Base-by-base conservation (phyloP, 2,113 vertebrate genomes). In the Damaliscus lunatus region DNA sequence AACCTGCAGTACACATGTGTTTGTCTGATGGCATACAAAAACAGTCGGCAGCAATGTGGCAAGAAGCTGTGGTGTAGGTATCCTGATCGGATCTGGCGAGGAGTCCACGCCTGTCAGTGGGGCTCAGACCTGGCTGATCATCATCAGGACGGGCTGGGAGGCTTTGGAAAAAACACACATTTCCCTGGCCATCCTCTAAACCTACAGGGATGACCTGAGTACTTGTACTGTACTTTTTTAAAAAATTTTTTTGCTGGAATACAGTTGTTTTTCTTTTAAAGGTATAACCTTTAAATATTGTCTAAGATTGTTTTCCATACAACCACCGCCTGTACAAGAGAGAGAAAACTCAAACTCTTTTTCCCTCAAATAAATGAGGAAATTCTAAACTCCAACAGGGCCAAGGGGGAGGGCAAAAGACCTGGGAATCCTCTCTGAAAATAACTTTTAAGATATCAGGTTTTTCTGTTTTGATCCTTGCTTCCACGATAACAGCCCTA, bases 401-500 rank as follows among this genome's bases (percentile, higher is more conserved):
- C 21, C 23, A 15, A 1, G 3, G 15, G 1, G 7, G 43, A 3
- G 36, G 40, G n/a, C 53, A 23, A 77, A 80, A 78, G 31, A 64
- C 52, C 46, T 36, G 43, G 84, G 43, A 40, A 67, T 29, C 50
- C 31, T 86, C 36, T 80, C 50, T 59, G 60, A 96, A 97, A 88
- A 52, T 50, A 67, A 97, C 59, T 96, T 96, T 55, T 62, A 71
- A 74, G 90, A 50, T 59, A 96, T 19, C 94, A 80, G 84, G 55
- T 82, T 83, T 87, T 87, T 83, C 88, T 90, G 53, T 85, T 96
- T 90, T 94, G 82, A 74, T 52, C 89, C 94, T 64, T 88, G 77
- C 83, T 95, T 46, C 77, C 29, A 62, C 2, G 36, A 78, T 57
- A 94, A 97, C 7, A 93, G 33, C 31, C 78, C 52, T 80, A 74